A percentile compares a stretch with the other conserved stretches of the same genome.
Evolutionary conservation across 2,888 invertebrate species (phyloP).

Genomic region (Thecocarcelia acutangulata): DNA sequence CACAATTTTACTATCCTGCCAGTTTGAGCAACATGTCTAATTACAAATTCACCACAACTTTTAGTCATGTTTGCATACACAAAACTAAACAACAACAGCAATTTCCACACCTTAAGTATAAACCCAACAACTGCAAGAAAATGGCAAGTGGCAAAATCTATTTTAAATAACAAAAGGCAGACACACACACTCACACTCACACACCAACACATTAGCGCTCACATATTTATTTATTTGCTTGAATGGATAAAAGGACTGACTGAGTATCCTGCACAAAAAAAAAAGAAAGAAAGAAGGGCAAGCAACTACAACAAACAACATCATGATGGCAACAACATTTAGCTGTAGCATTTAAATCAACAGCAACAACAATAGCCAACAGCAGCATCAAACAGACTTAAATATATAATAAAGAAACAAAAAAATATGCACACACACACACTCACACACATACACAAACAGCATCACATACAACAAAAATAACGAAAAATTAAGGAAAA

Average conservation of each 20-base stretch:
- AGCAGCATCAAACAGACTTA: constrained; percentile 55
- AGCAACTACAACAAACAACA: constrained; percentile 27
- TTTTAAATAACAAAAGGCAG: constrained; percentile 48
- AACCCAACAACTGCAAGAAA: constrained; percentile 52
- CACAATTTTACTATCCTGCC: constrained; percentile 29
- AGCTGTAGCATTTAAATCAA: constrained; percentile 60
- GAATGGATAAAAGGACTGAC: constrained; percentile 2
- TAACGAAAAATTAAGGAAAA: constrained; percentile 60
- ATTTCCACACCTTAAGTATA: constrained; percentile 72
- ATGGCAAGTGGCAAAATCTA: constrained; percentile 57
- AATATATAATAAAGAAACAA: constrained; percentile 35
- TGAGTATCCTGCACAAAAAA: constrained; percentile 5
- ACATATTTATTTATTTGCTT: constrained; percentile 5
- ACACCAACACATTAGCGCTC: neutral
- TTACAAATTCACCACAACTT: constrained; percentile 79
- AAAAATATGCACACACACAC: constrained; percentile 16
- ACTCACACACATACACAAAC: neutral
- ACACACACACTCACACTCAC: neutral
- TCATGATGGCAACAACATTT: constrained; percentile 44
- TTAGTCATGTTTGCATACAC: constrained; percentile 72
- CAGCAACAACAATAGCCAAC: constrained; percentile 61
- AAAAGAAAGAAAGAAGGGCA: neutral
- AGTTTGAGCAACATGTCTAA: constrained; percentile 72
- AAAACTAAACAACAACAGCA: constrained; percentile 60
- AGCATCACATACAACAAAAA: constrained; percentile 5